Evolutionary conservation across 2,888 invertebrate genomes (phyloP).

Genomic region (Nebria salina): DNA sequence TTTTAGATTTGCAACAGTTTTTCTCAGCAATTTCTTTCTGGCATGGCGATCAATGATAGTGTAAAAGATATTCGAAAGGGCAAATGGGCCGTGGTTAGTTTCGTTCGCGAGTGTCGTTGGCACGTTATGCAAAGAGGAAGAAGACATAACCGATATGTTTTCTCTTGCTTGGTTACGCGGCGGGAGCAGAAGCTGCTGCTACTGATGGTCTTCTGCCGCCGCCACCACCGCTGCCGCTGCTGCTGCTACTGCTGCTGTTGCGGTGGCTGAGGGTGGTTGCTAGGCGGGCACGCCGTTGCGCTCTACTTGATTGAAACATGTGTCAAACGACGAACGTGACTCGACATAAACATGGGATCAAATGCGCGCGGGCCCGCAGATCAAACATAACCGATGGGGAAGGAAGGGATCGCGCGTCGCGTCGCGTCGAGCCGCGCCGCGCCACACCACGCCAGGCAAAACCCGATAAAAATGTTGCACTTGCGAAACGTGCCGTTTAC

Average conservation of each 20-base stretch:
- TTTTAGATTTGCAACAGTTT: no score
- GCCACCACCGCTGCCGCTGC: neutral
- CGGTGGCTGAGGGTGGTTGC: neutral
- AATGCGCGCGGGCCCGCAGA: conserved; percentile 31
- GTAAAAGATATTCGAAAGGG: neutral
- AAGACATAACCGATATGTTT: conserved; percentile 7
- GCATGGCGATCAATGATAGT: neutral
- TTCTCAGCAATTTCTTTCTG: neutral
- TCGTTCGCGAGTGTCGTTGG: neutral
- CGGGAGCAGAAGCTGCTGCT: neutral
- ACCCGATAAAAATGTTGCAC: neutral
- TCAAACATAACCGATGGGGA: conserved; percentile 28
- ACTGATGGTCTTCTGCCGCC: neutral
- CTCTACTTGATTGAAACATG: conserved; percentile 41
- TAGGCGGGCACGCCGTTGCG: conserved; percentile 10
- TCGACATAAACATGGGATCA: conserved; percentile 40
- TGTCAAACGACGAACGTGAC: conserved; percentile 42
- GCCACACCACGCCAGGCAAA: neutral
- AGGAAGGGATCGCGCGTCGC: neutral
- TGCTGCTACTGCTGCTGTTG: neutral
- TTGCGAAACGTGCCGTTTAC: neutral
- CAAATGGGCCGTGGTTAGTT: neutral
- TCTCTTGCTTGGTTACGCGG: neutral
- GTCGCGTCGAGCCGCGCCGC: no score
- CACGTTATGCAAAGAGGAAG: conserved; percentile 13